Percentiles rank a stretch among this genome's conserved stretches.
These are phyloP conservation scores for Clinocottus analis DNA, from an alignment of 2,113 vertebrate genomes.

Conservation along the genomic window DNA sequence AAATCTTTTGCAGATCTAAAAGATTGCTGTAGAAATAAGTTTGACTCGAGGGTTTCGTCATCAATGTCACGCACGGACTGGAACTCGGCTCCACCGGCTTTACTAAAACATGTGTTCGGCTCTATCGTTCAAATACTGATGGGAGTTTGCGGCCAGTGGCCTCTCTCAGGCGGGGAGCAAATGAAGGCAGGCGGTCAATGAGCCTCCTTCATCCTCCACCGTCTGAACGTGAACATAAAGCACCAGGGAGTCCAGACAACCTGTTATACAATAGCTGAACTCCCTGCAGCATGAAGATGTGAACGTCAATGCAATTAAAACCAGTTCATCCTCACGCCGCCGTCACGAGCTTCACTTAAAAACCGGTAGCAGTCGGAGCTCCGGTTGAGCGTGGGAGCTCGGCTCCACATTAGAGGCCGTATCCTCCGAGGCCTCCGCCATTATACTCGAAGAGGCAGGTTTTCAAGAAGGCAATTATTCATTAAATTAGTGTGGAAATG, in stretches of 20 bases:
- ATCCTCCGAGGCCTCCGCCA: conserved; percentile 81
- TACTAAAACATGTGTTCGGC: background rate
- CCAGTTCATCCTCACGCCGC: conserved; percentile 44
- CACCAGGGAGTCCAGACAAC: conserved; percentile 36
- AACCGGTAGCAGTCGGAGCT: conserved; percentile 35
- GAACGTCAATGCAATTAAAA: conserved; percentile 50
- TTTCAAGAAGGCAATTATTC: conserved; percentile 89
- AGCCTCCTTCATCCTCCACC: conserved; percentile 4
- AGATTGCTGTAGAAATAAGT: background rate
- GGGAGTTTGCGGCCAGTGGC: conserved; percentile 40
- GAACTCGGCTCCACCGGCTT: background rate
- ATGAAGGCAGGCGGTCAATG: conserved; percentile 41
- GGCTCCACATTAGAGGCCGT: conserved; percentile 45
- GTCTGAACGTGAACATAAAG: conserved; percentile 2
- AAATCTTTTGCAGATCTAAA: background rate
- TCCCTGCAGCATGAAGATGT: conserved; percentile 60
- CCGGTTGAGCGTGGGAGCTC: conserved; percentile 76
- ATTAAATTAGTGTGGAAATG: conserved; percentile 84
- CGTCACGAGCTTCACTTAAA: conserved; percentile 51
- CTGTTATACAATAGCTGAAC: conserved; percentile 36
- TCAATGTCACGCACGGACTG: background rate
- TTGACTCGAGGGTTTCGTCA: background rate
- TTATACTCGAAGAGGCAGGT: conserved; percentile 80
- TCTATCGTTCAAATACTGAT: conserved; percentile 31
- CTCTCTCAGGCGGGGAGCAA: conserved; percentile 21